Evolutionary conservation across 2,113 vertebrate species (phyloP).

Genomic region (Alexandromys fortis): DNA sequence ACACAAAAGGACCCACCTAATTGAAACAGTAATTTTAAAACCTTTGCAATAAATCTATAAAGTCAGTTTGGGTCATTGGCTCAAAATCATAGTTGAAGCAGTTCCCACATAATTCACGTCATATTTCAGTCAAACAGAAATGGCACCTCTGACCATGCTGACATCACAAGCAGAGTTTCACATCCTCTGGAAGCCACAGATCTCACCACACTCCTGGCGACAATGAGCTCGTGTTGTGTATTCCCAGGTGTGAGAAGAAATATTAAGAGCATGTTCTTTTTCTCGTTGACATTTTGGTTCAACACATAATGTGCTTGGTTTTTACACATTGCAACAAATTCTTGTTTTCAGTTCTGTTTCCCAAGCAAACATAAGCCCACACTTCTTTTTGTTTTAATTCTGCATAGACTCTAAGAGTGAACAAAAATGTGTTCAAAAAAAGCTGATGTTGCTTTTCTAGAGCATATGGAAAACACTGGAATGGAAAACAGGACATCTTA

Average conservation of each 20-base stretch:
- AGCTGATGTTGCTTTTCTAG: background rate
- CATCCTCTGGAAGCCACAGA: background rate
- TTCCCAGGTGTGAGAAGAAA: background rate
- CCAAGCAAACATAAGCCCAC: background rate
- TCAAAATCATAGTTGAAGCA: background rate
- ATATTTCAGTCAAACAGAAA: background rate
- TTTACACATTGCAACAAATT: background rate
- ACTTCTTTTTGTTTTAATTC: background rate
- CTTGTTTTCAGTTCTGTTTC: background rate
- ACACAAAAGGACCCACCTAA: background rate
- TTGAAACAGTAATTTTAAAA: background rate
- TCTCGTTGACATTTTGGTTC: background rate
- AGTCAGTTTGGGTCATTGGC: background rate
- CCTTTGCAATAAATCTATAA: background rate
- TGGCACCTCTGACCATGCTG: background rate
- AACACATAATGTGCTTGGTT: background rate
- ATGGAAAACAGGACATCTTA: background rate
- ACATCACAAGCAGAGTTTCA: background rate
- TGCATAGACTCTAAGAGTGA: background rate
- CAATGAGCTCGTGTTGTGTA: background rate
- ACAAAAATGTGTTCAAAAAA: background rate
- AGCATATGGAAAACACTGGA: background rate
- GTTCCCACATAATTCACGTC: background rate
- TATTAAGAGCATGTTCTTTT: background rate
- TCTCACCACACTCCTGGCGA: background rate